These are phyloP conservation scores for Galagoides demidoff DNA, from an alignment of 2,797 vertebrate genomes.

Conservation along the genomic window DNA sequence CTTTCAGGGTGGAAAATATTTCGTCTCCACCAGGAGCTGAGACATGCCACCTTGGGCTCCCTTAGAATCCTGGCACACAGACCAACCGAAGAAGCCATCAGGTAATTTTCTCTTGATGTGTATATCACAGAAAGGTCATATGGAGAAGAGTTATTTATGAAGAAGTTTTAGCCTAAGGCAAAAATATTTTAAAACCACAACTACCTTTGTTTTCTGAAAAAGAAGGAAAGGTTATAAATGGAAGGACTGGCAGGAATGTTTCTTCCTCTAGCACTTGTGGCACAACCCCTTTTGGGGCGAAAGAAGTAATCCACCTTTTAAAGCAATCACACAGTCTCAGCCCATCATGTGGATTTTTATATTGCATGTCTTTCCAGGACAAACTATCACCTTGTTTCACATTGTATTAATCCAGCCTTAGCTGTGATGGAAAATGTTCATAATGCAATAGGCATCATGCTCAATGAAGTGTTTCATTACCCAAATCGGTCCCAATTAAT, in stretches of 20 bases:
- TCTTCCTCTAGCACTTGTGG: not conserved
- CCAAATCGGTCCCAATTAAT: not conserved
- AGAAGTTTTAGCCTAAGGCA: not conserved
- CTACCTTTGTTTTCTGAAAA: constrained; percentile 6
- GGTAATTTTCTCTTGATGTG: not conserved
- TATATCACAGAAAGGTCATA: not conserved
- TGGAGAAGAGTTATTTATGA: not conserved
- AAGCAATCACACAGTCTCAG: not conserved
- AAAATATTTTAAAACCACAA: not conserved
- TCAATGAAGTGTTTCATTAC: constrained; percentile 64
- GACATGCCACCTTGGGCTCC: too few species aligned
- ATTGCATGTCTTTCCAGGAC: not conserved
- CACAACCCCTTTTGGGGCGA: not conserved
- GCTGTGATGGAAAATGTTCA: not conserved
- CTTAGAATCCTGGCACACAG: not conserved
- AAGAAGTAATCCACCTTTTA: constrained; percentile 44
- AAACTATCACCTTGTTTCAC: not conserved
- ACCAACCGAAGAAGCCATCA: not conserved
- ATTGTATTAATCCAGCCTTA: not conserved
- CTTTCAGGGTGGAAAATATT: not conserved
- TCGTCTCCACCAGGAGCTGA: not conserved
- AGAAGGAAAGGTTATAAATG: not conserved
- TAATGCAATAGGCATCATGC: not conserved
- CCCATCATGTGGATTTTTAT: not conserved
- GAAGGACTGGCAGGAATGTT: not conserved